Conservation (phyloP, 2,113 vertebrate genomes). For the Thalassarche chlororhynchos region DNA sequence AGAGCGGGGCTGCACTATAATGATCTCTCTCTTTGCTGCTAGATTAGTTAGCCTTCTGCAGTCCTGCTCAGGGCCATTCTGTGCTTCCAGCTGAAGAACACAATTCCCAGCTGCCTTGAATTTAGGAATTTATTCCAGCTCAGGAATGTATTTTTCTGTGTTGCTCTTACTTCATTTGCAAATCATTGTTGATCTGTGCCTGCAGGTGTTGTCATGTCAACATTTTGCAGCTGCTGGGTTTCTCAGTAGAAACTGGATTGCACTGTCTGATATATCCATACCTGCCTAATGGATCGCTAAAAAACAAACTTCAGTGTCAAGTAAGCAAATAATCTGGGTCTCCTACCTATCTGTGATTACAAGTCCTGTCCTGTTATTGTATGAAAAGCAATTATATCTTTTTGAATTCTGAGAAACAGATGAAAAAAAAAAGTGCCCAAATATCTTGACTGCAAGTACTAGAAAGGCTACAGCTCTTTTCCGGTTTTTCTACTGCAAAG, state of each 20-base stretch:
- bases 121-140: background rate
- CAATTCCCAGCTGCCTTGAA: background rate
- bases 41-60: background rate
- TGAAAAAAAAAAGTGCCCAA: background rate
- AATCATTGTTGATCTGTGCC: background rate
- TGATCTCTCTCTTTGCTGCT: background rate
- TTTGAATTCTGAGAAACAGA: background rate
- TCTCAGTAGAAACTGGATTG: constrained; percentile 63
- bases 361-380: background rate
- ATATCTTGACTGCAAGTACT: background rate
- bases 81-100: background rate
- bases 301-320: constrained; percentile 66
- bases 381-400: background rate
- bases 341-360: background rate
- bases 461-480: background rate
- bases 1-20: rapidly evolving
- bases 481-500: background rate
- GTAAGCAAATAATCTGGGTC: constrained; percentile 38
- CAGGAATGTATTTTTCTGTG: background rate
- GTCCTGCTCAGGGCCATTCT: background rate
- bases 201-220: constrained; percentile 77
- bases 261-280: constrained; percentile 73
- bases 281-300: constrained; percentile 77
- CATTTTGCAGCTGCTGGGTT: constrained; percentile 75
- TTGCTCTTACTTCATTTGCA: background rate